A percentile compares a stretch with the other conserved stretches of the same genome.
These are phyloP conservation scores for Erebia ligea DNA, from an alignment of 2,888 invertebrate species.

Conservation along the genomic window DNA sequence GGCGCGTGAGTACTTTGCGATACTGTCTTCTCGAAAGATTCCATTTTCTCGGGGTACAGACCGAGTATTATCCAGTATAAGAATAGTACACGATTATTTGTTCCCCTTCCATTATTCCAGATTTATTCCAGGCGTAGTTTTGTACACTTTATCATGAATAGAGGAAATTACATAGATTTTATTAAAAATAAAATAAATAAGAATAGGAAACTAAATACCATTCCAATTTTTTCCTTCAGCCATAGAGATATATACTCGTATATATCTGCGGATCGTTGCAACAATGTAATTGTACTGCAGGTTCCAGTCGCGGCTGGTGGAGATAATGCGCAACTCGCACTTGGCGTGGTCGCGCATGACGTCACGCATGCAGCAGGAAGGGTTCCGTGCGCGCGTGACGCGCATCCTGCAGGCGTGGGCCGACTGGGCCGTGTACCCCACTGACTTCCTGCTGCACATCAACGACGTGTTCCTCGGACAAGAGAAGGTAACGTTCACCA, in stretches of 20 bases:
- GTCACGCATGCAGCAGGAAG: conserved; percentile 95
- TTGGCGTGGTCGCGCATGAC: conserved; percentile 90
- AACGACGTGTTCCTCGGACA: conserved; percentile 96
- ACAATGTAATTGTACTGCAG: conserved; percentile 67
- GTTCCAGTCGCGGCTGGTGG: conserved; percentile 88
- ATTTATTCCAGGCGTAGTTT: too few species aligned
- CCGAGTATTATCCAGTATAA: too few species aligned
- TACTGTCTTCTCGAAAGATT: too few species aligned
- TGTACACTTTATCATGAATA: too few species aligned
- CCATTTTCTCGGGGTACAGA: too few species aligned
- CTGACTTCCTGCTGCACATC: conserved; percentile 93
- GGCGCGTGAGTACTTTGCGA: conserved; percentile 85
- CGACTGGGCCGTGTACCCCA: conserved; percentile 98
- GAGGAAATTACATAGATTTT: too few species aligned
- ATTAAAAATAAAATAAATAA: too few species aligned
- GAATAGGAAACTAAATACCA: too few species aligned
- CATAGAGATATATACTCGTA: too few species aligned
- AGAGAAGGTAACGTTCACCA: conserved; percentile 53
- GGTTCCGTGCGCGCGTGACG: conserved; percentile 95
- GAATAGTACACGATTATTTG: too few species aligned
- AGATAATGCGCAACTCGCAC: conserved; percentile 83
- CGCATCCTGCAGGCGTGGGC: conserved; percentile 98
- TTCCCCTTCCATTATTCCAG: too few species aligned
- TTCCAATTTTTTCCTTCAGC: too few species aligned
- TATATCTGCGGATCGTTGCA: background rate